Base-by-base conservation (phyloP, 2,888 invertebrate genomes). In the Melanargia galathea region DNA sequence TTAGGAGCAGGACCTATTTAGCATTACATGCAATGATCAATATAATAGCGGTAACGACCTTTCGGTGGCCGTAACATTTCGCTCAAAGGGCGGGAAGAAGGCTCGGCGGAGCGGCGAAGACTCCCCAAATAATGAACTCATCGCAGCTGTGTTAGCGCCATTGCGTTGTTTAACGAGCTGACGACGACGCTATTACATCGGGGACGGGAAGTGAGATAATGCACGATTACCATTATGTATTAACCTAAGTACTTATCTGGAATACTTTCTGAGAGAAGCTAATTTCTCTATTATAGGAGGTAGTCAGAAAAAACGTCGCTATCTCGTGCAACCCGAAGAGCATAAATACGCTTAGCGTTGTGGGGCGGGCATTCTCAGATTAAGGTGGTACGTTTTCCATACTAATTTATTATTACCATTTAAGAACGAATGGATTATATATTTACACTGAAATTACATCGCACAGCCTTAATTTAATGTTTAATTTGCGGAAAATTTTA, bases 61-160 rank as follows among this genome's bases (percentile, higher is more conserved):
- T 64, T 71, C 57, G 30, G 26, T 16, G 52, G 18, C 16, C 33
- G 60, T 63, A 63, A 63, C 65, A 67, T 65, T 65, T 67, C 40
- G 45, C 33, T 51, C 11, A 65, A 63, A 65, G 52, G 61, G 62
- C 67, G 60, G 46, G 33, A 7, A 45, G 20, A 64, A 64, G 62
- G 54, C 7, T 40, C 40, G 26, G 33, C 16, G 46, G 33, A 46
- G 20, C 33, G 33, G 33, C 33, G 26, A 30, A 45, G 38, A 18
- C 57, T 35, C 38, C 56, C 48, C 48, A 54, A 66, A 62, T 66
- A 62, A 46, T 60, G 60, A 65, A 63, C 46, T 59, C 52, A 62
- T 60, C 59, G 63, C 30, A 45, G 7, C 35, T 33, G 22, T 77
- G 76, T 76, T n/a, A n/a, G 76, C 79, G 72, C 73, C 77, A 78